Evolutionary conservation across 2,797 vertebrate genomes (phyloP), one percentile per base, ranked within the genome.

Genomic region (Masticophis lateralis): DNA sequence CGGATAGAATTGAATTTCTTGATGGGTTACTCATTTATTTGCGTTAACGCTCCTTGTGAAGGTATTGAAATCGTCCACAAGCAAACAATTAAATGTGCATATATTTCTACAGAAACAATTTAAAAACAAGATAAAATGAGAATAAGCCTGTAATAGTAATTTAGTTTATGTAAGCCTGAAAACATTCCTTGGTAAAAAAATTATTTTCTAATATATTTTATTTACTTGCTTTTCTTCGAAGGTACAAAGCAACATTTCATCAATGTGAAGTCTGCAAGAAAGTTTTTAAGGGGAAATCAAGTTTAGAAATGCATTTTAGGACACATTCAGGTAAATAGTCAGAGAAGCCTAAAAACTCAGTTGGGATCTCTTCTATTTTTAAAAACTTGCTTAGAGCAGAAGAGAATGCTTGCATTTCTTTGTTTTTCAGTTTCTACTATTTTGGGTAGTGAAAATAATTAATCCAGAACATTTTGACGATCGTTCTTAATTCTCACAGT

Each of bases 211-310:
- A 94, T 61, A 69, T 4, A 95, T 91, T 90, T 4, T 95, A 92
- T 56, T 79, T 60, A 4, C 53, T 90, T 96, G 94, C 88, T 95
- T 94, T 95, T 94, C 47, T 96, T 96, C 93, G 57, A 96, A 99
- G 99, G 97, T 99, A 99, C 51, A 99, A 99, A 98, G 98, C 99
- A 66, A 98, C 99, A 2, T 98, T 99, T 97, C 99, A 99, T 97
- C 99, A 99, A 92, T 99, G 99, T 97, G 99, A 99, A 95, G 99
- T 99, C 94, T 99, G 99, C 97, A 99, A 99, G 98, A 99, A 99
- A 97, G 99, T 99, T 97, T 99, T 99, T 96, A 99, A 99, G 97
- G 99, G 99, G 93, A 99, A 99, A 97, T 99, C 99, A 96, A 99
- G 99, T 97, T 97, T 99, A 94, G 99, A 99, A 98, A 99, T 99